Evolutionary conservation across 2,797 vertebrate genomes (phyloP).

Genomic region (Hydrophis major): DNA sequence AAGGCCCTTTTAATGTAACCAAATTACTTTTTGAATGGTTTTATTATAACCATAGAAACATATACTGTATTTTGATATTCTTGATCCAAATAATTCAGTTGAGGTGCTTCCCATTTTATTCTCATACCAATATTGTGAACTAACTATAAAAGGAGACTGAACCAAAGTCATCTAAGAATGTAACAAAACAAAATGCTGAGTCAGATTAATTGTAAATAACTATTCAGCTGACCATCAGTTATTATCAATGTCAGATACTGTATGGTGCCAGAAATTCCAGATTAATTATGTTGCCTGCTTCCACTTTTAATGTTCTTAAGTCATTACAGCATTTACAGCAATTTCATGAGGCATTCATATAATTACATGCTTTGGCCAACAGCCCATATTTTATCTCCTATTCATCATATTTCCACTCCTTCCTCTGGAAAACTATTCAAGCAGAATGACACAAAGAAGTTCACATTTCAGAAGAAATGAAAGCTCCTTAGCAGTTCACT

Average conservation of each 20-base stretch:
- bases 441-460: not conserved
- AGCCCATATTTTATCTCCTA: not conserved
- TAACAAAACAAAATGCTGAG: not conserved
- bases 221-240: not conserved
- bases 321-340: not conserved
- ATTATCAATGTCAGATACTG: not conserved
- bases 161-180: not conserved
- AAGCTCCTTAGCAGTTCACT: not conserved
- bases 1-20: not conserved
- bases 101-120: not conserved
- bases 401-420: not conserved
- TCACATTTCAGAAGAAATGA: not conserved
- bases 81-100: not conserved
- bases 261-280: not conserved
- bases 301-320: not conserved
- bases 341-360: not conserved
- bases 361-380: not conserved
- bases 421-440: not conserved
- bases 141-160: not conserved
- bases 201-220: not conserved
- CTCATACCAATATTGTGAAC: not conserved
- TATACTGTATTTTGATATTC: not conserved
- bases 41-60: not conserved
- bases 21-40: not conserved
- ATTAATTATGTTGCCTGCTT: not conserved